Evolutionary conservation across 2,113 vertebrate genomes (phyloP).

Genomic region (Reinhardtius hippoglossoides): DNA sequence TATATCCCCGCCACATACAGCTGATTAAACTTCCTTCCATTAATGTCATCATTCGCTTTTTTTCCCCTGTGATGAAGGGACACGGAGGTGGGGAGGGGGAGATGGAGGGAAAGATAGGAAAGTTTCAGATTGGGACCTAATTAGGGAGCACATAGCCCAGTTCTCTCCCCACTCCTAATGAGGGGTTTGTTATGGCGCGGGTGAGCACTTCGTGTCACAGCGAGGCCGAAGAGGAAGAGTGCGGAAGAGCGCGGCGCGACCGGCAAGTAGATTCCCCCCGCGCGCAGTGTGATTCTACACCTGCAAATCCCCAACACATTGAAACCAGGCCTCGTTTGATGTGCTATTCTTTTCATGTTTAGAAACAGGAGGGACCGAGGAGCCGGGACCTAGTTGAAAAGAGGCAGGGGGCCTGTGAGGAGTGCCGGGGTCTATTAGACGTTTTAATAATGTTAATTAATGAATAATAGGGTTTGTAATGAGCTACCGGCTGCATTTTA

Average conservation of each 20-base stretch:
- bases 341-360: conserved; percentile 85
- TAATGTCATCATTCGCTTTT: conserved; percentile 71
- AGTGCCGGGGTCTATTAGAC: conserved; percentile 76
- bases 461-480: conserved; percentile 84
- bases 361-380: conserved; percentile 71
- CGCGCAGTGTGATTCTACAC: conserved; percentile 72
- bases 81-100: conserved; percentile 18
- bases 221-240: conserved; percentile 66
- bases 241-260: conserved; percentile 33
- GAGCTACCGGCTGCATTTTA: conserved; percentile 80
- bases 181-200: conserved; percentile 76
- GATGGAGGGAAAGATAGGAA: conserved; percentile 46
- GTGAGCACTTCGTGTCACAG: conserved; percentile 61
- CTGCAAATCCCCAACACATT: conserved; percentile 83
- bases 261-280: conserved; percentile 64
- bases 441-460: conserved; percentile 87
- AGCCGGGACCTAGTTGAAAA: conserved; percentile 78
- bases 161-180: conserved; percentile 80
- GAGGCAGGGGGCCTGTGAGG: conserved; percentile 71
- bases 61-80: conserved; percentile 71
- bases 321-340: conserved; percentile 83
- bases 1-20: conserved; percentile 43
- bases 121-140: conserved; percentile 82
- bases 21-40: conserved; percentile 73
- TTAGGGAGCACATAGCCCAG: conserved; percentile 73